Evolutionary conservation across 1,140 invertebrate species (phyloP), one percentile per base, ranked within the genome.

Genomic region (Cecropterus lyciades): DNA sequence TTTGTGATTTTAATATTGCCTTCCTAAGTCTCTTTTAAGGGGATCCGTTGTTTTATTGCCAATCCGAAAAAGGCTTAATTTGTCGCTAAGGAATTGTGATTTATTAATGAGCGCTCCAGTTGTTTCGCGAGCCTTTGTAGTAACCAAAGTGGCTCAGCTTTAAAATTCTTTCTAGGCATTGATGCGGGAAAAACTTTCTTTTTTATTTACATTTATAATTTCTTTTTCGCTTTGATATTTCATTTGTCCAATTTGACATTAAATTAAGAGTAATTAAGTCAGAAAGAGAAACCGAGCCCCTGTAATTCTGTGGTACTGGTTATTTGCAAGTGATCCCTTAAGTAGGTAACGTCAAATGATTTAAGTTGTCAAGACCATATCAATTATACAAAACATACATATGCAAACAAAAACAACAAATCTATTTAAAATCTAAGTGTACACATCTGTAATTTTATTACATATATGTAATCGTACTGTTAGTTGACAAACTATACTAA

Each of bases 1-100:
- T 71, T 75, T 77, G 73, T 79, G 79, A 86, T 87, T 88, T 89
- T 84, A 86, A 82, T 82, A 84, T 72, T 59, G 65, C 62, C 69
- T 67, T 64, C 70, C 48, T 51, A 70, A 76, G 59, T 79, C 71
- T 72, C 69, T 81, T 76, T 75, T 66, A 72, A 77, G 69, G 69
- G 69, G 73, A 74, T 76, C 69, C 64, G 62, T 69, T 77, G 63
- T 70, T 72, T 69, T 67, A 33, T 60, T 67, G 56, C 67, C 51
- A 48, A 33, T 42, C 27, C 52, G 62, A 57, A 64, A 42, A 48
- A 51, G 59, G 59, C 45, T 65, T 59, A 57, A 69, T 65, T 69
- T 65, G 63, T 63, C 56, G 56, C 63, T 45, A 37, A 49, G 49
- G 55, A 57, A 16, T 59, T 60, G 33, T 65, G 63, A 65, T 69